phyloP scores from a whole-genome alignment of 2,888 invertebrate genomes.

The Syrista parreyssii region DNA sequence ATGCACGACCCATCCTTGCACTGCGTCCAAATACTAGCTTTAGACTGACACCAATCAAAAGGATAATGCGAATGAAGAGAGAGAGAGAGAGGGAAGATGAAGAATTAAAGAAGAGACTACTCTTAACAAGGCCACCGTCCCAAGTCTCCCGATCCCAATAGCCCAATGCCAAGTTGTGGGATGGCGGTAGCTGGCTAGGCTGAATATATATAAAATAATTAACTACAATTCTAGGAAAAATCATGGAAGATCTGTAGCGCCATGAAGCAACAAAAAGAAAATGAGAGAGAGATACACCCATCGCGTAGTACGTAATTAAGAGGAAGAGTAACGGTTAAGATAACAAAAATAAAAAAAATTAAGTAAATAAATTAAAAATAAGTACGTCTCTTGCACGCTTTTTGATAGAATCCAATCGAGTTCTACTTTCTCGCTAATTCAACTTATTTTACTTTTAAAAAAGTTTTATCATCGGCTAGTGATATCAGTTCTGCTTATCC shows the following conservation, averaged over 20 bases:
- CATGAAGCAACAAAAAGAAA: constrained; percentile 11
- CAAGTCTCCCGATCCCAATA: constrained; percentile 34
- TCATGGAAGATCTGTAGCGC: constrained; percentile 58
- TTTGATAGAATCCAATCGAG: background rate
- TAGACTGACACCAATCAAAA: constrained; percentile 63
- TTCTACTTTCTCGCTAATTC: background rate
- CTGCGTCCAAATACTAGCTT: constrained; percentile 63
- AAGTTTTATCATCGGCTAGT: background rate
- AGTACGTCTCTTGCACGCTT: background rate
- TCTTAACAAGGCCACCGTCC: constrained; percentile 30
- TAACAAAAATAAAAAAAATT: constrained; percentile 29
- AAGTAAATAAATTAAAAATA: constrained; percentile 15
- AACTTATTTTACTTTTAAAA: background rate
- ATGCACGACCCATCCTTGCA: constrained; percentile 62
- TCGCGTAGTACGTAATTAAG: constrained; percentile 12
- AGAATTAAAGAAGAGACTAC: constrained; percentile 16
- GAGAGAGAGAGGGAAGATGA: background rate
- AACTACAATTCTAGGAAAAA: constrained; percentile 35
- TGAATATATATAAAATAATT: constrained; percentile 37
- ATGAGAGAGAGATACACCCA: background rate
- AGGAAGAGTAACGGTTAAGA: constrained; percentile 29
- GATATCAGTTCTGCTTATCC: background rate
- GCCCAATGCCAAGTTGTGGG: constrained; percentile 33
- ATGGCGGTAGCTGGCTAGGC: constrained; percentile 41
- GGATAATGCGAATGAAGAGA: constrained; percentile 16